Percentiles rank a stretch among this genome's conserved stretches.
phyloP scores from a whole-genome alignment of 2,113 vertebrate genomes.

The Pleuronectes platessa region DNA sequence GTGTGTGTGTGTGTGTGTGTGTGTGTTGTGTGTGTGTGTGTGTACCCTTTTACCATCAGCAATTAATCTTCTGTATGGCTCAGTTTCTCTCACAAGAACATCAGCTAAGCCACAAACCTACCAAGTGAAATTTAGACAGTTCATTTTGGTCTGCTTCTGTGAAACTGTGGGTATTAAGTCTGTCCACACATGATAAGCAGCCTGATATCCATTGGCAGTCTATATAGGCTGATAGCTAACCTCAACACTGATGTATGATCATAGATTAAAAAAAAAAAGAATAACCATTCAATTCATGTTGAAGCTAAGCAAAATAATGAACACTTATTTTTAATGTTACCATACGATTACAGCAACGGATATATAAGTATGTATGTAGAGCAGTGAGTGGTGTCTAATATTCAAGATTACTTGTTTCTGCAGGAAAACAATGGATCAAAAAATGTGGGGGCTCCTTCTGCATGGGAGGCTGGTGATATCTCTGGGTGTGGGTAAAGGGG shows the following conservation, averaged over 20 bases:
- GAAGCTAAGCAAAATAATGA: not conserved
- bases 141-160: conserved; percentile 19
- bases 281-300: not conserved
- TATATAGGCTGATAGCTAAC: not conserved
- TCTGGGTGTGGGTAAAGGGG: conserved; percentile 8
- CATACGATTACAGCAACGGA: not conserved
- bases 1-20: too few species aligned
- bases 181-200: conserved; percentile 24
- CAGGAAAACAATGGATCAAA: not conserved
- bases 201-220: conserved; percentile 1
- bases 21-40: not conserved
- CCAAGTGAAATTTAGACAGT: conserved; percentile 28
- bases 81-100: conserved; percentile 23
- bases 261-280: not conserved
- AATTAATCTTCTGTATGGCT: conserved; percentile 48
- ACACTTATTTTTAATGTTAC: not conserved
- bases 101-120: conserved; percentile 32
- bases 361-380: not conserved
- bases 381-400: too few species aligned
- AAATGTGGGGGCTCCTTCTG: not conserved
- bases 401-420: not conserved
- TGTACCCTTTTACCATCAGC: conserved; percentile 40
- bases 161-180: conserved; percentile 11
- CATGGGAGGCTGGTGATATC: conserved; percentile 33
- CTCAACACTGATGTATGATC: conserved; percentile 2